These are phyloP conservation scores for Cairina moschata DNA, from an alignment of 2,113 vertebrate genomes.

Conservation along the genomic window DNA sequence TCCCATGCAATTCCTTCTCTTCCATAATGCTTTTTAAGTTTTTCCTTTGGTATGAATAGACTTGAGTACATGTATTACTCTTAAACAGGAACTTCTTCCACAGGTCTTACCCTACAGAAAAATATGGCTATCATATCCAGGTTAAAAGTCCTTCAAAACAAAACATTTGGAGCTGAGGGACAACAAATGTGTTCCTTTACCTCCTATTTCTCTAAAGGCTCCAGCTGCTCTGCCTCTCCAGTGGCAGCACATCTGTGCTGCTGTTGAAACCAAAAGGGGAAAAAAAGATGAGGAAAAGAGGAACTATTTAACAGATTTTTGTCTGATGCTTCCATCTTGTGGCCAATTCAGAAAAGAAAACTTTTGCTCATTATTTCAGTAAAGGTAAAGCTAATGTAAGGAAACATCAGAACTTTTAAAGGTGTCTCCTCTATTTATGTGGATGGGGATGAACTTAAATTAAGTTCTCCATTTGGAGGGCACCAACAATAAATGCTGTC, in stretches of 20 bases:
- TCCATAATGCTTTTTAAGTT: background rate
- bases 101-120: background rate
- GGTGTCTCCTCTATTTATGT: background rate
- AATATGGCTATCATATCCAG: background rate
- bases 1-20: background rate
- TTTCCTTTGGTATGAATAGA: background rate
- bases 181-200: background rate
- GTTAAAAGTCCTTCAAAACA: background rate
- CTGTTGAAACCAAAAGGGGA: background rate
- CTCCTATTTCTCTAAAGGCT: background rate
- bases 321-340: conserved; percentile 81
- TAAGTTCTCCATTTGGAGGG: background rate
- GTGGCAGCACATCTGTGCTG: background rate
- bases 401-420: background rate
- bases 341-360: conserved; percentile 40
- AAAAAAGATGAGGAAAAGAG: background rate
- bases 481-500: rapidly evolving
- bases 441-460: background rate
- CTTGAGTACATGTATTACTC: background rate
- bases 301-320: conserved; percentile 1
- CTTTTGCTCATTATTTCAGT: background rate
- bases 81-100: background rate
- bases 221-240: background rate
- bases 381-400: background rate
- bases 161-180: background rate